Evolutionary conservation across 2,797 vertebrate species (phyloP), one percentile per base, ranked within the genome.

Genomic region (Sylvia borin): DNA sequence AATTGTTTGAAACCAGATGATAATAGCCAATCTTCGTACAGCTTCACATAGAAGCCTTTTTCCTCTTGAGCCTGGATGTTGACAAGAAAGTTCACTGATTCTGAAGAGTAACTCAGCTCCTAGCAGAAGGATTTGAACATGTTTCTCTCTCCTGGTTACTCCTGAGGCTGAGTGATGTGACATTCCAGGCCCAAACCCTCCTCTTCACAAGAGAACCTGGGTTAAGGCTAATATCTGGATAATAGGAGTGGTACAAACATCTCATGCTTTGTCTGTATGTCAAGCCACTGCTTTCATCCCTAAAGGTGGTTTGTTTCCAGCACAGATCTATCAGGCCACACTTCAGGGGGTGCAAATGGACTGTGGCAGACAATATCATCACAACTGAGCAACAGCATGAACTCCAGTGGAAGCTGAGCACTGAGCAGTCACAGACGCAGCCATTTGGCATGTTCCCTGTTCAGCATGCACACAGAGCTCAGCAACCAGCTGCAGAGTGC

Each of bases 381-480:
- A 2, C 21, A 8, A 1, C 1, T 26, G 29, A 54, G 50, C 78
- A 72, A 13, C 13, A 43, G 32, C 50, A 31, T 6, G 54, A 50
- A 16, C 32, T 40, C 29, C 5, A 31, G 34, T 9, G 19, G 58
- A 53, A 76, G 31, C 25, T n/a, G 67, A 76, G 32, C 3, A 0
- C 0, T 14, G 53, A 43, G 40, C 31, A 40, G 71, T 10, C 71
- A 29, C 22, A 9, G 38, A 50, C 14, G 22, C 1, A 3, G 57
- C 18, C 54, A 25, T 34, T 58, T 4, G 2, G 5, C 36, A 58
- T 16, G 10, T 11, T 61, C 47, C 21, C 27, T 21, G 1, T 8
- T 5, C 32, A 13, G 40, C 9, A 5, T 1, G 7, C 16, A 47
- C 36, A 9, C 0, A 2, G 17, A 85, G 17, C 19, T 82, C 13